Evolutionary conservation across 2,113 vertebrate species (phyloP).

Genomic region (Dromaius novaehollandiae): DNA sequence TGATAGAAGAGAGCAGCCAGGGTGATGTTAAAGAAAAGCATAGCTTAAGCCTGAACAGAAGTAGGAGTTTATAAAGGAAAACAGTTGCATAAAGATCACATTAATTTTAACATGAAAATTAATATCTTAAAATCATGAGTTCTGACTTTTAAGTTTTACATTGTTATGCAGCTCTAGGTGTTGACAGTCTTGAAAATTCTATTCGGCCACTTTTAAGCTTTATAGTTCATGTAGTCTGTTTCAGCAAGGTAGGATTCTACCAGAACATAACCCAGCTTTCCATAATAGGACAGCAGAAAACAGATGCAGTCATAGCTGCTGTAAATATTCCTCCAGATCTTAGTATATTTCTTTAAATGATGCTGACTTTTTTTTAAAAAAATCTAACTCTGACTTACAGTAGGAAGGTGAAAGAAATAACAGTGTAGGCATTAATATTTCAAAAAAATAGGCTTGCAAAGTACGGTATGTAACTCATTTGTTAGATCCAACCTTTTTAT

Average conservation of each 20-base stretch:
- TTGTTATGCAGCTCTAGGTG: background rate
- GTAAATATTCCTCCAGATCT: background rate
- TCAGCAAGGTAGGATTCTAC: background rate
- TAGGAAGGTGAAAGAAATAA: background rate
- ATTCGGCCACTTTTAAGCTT: background rate
- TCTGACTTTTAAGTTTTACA: background rate
- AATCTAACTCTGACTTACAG: background rate
- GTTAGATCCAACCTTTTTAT: background rate
- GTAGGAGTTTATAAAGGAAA: background rate
- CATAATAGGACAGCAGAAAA: background rate
- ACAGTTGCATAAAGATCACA: background rate
- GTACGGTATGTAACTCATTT: accelerated
- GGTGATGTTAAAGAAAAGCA: background rate
- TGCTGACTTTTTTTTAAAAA: background rate
- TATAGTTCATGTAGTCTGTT: background rate
- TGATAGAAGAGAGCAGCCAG: background rate
- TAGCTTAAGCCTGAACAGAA: background rate
- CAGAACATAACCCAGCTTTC: background rate
- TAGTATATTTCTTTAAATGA: background rate
- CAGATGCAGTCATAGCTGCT: background rate
- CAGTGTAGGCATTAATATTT: background rate
- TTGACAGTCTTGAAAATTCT: background rate
- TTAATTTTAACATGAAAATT: background rate
- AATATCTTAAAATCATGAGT: background rate
- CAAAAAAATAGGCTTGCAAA: background rate